Percentiles rank a stretch among this genome's conserved stretches.
Evolutionary conservation across 2,888 invertebrate genomes (phyloP).

Genomic region (Parthenolecanium corni): DNA sequence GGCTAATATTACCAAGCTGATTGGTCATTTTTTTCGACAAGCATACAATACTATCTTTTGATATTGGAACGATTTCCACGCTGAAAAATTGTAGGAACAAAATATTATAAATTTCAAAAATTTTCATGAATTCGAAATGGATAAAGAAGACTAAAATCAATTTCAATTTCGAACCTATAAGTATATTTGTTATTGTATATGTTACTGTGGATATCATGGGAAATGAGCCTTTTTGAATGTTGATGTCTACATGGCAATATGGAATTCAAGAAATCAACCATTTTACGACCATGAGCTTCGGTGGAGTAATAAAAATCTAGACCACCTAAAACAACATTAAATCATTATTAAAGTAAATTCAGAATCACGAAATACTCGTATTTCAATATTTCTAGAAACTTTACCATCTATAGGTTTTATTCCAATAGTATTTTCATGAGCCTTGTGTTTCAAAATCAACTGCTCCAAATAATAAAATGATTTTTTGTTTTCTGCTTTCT

Average conservation of each 20-base stretch:
- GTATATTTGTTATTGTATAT: constrained; percentile 93
- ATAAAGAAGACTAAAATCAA: background rate
- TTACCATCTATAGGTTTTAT: constrained; percentile 72
- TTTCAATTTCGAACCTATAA: constrained; percentile 42
- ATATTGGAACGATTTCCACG: constrained; percentile 90
- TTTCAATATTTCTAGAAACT: too few relatives aligned
- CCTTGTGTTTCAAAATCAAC: constrained; percentile 86
- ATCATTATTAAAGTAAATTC: constrained; percentile 25
- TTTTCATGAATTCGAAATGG: background rate
- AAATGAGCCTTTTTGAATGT: constrained; percentile 87
- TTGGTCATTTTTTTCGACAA: constrained; percentile 74
- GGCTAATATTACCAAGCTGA: constrained; percentile 74
- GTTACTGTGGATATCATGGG: constrained; percentile 95
- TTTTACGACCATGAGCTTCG: constrained; percentile 82
- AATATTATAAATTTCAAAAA: background rate
- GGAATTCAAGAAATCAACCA: constrained; percentile 83
- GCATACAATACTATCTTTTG: constrained; percentile 87
- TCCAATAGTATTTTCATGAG: constrained; percentile 78
- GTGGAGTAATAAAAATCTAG: constrained; percentile 88
- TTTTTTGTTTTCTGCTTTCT: constrained; percentile 83
- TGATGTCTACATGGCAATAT: constrained; percentile 79
- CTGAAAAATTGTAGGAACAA: constrained; percentile 41
- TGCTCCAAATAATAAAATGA: constrained; percentile 97
- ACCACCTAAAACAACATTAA: constrained; percentile 56
- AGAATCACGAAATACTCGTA: constrained; percentile 29